Conservation (phyloP, 1,140 invertebrate species). For the Leptestheria dahalacensis region DNA sequence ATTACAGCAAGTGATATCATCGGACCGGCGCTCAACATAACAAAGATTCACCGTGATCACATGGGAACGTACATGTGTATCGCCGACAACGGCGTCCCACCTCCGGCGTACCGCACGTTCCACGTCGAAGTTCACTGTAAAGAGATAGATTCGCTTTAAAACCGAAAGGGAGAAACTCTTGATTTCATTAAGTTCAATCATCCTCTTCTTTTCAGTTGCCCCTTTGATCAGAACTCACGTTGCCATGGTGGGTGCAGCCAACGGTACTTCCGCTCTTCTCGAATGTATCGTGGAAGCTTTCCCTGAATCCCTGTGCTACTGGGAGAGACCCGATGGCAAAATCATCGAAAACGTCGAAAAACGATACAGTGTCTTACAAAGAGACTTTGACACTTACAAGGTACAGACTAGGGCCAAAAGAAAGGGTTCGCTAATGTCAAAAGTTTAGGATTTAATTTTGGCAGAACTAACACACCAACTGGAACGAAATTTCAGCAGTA, state of each 20-base stretch:
- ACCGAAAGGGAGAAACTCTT: constrained; percentile 7
- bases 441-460: no score
- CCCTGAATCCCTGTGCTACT: constrained; percentile 67
- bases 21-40: constrained; percentile 59
- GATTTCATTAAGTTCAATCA: neutral
- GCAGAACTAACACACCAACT: neutral
- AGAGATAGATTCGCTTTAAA: constrained; percentile 27
- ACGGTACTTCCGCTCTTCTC: constrained; percentile 43
- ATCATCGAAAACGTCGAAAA: constrained; percentile 51
- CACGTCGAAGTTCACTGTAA: constrained; percentile 76
- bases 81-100: constrained; percentile 75
- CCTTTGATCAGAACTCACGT: constrained; percentile 63
- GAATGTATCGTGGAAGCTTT: constrained; percentile 63
- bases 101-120: constrained; percentile 59
- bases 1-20: constrained; percentile 38
- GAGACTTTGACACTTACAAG: constrained; percentile 36
- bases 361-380: constrained; percentile 43
- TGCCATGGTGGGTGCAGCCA: constrained; percentile 50
- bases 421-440: no score
- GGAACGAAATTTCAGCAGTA: neutral
- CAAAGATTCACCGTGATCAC: constrained; percentile 61
- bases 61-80: constrained; percentile 74
- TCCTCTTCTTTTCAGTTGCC: no score
- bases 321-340: constrained; percentile 62
- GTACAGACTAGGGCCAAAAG: constrained; percentile 29